phyloP scores from a whole-genome alignment of 2,113 vertebrate species.

The Siniperca chuatsi region DNA sequence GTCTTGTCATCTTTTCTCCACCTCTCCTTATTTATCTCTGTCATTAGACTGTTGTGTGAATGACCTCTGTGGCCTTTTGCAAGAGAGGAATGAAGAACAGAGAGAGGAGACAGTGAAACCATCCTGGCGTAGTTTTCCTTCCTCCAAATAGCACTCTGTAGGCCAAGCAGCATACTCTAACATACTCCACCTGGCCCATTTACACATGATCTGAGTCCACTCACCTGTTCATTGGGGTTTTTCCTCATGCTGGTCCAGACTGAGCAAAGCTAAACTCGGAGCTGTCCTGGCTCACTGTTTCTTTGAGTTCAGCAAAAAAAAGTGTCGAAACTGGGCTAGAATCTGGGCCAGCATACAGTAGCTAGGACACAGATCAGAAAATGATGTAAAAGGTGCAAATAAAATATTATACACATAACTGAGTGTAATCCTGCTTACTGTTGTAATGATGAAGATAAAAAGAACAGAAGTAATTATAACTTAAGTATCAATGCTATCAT shows the following conservation, averaged over 20 bases:
- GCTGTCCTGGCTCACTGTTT: slow-evolving; percentile 24
- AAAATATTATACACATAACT: background rate
- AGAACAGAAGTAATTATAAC: slow-evolving; percentile 26
- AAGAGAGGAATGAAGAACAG: slow-evolving; percentile 7
- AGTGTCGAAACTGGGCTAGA: slow-evolving; percentile 65
- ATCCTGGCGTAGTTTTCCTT: slow-evolving; percentile 15
- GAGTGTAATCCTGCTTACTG: background rate
- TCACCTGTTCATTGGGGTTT: slow-evolving; percentile 54
- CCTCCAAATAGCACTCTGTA: slow-evolving; percentile 36
- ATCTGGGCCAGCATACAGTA: slow-evolving; percentile 64
- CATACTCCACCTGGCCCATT: slow-evolving; percentile 48
- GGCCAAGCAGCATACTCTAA: slow-evolving; percentile 11
- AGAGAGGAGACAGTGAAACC: slow-evolving; percentile 42
- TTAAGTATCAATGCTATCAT: slow-evolving; percentile 17
- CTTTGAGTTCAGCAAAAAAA: slow-evolving; percentile 61
- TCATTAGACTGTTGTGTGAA: slow-evolving; percentile 48
- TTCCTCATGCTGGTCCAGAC: slow-evolving; percentile 36
- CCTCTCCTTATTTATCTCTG: slow-evolving; percentile 49
- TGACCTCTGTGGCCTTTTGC: slow-evolving; percentile 40
- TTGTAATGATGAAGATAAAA: background rate
- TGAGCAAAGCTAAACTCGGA: slow-evolving; percentile 36
- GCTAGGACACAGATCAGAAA: slow-evolving; percentile 52
- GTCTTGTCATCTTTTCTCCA: slow-evolving; percentile 15
- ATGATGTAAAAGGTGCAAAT: slow-evolving; percentile 40
- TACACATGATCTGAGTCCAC: slow-evolving; percentile 19